phyloP scores from a whole-genome alignment of 2,113 vertebrate genomes.

The Craseonycteris thonglongyai region DNA sequence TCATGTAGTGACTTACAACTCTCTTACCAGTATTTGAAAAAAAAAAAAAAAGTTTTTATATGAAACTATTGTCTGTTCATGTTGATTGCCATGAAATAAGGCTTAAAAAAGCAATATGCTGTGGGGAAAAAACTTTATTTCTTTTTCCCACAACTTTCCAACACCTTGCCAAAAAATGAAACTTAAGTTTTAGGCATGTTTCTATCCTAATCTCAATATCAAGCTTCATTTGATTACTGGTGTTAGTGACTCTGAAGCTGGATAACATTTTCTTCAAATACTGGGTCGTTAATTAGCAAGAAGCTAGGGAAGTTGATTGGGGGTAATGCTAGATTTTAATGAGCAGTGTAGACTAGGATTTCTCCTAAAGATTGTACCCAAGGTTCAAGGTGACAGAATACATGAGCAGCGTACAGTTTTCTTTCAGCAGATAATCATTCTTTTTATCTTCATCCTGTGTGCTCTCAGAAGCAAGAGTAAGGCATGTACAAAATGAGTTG shows the following conservation, averaged over 20 bases:
- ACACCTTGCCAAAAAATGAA: conserved; percentile 11
- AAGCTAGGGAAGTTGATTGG: background rate
- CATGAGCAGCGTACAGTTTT: background rate
- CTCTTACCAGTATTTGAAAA: background rate
- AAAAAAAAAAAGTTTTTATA: conserved; percentile 9
- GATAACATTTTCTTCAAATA: conserved; percentile 31
- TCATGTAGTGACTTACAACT: background rate
- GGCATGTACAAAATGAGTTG: too few relatives aligned
- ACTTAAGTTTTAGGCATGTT: background rate
- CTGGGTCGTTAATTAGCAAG: background rate
- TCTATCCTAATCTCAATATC: background rate
- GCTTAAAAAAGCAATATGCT: background rate
- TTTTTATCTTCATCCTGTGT: background rate
- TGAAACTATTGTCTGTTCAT: background rate
- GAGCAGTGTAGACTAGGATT: background rate
- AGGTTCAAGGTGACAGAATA: background rate
- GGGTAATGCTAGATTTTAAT: background rate
- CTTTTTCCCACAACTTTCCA: background rate
- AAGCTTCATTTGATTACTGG: background rate
- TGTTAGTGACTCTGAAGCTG: background rate
- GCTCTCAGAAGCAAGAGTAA: background rate
- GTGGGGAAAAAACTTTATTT: background rate
- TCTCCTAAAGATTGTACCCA: background rate
- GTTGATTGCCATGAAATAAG: background rate
- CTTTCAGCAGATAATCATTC: background rate